phyloP scores from a whole-genome alignment of 2,888 invertebrate species.

The Candidula unifasciata region DNA sequence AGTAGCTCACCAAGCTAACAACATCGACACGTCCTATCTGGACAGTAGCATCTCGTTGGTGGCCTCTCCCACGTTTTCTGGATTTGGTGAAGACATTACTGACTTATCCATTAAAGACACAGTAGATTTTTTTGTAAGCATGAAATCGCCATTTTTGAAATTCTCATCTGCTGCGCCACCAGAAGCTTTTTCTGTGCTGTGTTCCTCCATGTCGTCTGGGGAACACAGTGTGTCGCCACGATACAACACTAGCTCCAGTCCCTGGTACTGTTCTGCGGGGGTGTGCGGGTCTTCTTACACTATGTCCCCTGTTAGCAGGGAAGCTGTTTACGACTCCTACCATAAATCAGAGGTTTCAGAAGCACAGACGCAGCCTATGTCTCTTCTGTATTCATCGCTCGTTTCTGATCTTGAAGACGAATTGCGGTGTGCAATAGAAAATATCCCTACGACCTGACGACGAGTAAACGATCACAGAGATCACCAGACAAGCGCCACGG shows the following conservation, averaged over 20 bases:
- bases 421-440: conserved; percentile 51
- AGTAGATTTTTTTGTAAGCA: conserved; percentile 47
- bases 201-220: conserved; percentile 10
- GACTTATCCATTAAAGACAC: conserved; percentile 51
- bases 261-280: conserved; percentile 21
- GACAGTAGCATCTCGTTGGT: conserved; percentile 14
- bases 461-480: background rate
- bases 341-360: background rate
- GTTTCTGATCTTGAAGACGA: conserved; percentile 49
- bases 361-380: conserved; percentile 23
- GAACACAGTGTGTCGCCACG: conserved; percentile 23
- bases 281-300: conserved; percentile 24
- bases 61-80: conserved; percentile 33
- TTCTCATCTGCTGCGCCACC: conserved; percentile 12
- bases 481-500: too few relatives aligned
- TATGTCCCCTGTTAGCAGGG: background rate
- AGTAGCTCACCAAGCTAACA: conserved; percentile 24
- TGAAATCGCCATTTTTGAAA: conserved; percentile 48
- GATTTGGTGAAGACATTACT: conserved; percentile 43
- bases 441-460: conserved; percentile 49
- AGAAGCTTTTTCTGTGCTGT: conserved; percentile 18
- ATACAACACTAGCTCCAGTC: background rate
- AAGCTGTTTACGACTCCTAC: background rate
- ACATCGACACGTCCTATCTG: conserved; percentile 22
- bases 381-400: conserved; percentile 47